Base-by-base conservation (phyloP, 2,888 invertebrate species). In the Cephus sareptanus region DNA sequence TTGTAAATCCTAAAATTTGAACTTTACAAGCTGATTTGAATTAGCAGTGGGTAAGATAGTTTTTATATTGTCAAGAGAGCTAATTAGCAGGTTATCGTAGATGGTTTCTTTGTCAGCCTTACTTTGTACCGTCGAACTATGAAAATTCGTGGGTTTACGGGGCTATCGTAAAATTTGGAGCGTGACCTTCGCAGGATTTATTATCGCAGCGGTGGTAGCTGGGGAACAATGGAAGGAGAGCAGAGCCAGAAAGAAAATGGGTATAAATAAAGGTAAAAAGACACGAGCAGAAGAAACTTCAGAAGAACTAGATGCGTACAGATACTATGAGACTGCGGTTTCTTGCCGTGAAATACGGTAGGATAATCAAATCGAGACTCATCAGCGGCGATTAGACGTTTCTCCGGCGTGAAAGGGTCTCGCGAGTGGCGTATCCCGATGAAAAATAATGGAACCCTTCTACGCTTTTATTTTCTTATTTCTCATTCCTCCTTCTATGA, bases 21-120 rank as follows among this genome's bases (percentile, higher is more conserved):
- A 56, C 2, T 23, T 56, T 9, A 56, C 1, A 23, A 56, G 23
- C 9, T 23, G 56, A 56, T 56, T 56, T 23, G 23, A 56, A 56
- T 56, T 56, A 9, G 23, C 56, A 56, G 9, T 56, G 23, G 23
- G 9, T 56, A 6, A 56, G 56, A 23, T 9, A 2, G 56, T 23
- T 23, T 35, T 75, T 75, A 56, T 76, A 69, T 75, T 76, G 73
- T 76, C 78, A 79, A 79, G 76, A 75, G 79, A 75, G 73, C 77
- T 69, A 79, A 81, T 79, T 79, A 68, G 83, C 79, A 80, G 76
- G 79, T 81, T 78, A 73, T 75, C 71, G 33, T 34, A 69, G 13
- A 76, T 70, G 69, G 15, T 68, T 74, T 76, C 82, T 85, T 85
- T 83, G 83, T 80, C 77, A 71, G 75, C 78, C 74, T 34, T 77